phyloP scores from a whole-genome alignment of 1,140 invertebrate species.

The Halictus rubicundus region DNA sequence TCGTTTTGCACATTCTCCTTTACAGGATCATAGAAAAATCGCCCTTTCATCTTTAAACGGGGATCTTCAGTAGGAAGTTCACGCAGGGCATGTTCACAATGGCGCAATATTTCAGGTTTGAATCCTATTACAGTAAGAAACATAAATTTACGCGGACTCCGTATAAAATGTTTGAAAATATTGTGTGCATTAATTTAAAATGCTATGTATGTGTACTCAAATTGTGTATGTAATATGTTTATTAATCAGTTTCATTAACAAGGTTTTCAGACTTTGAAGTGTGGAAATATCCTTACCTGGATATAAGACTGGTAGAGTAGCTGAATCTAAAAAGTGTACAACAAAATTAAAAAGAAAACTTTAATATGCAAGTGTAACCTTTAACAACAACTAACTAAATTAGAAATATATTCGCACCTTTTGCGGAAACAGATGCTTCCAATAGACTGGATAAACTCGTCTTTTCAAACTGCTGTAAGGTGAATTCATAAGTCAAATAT shows the following conservation, averaged over 20 bases:
- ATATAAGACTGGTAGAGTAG: constrained; percentile 70
- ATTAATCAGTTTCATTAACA: not conserved
- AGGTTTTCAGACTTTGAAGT: not conserved
- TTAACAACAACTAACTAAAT: constrained; percentile 21
- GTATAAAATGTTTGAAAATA: not conserved
- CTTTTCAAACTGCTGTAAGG: constrained; percentile 78
- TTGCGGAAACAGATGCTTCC: constrained; percentile 78
- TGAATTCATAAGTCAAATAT: constrained; percentile 49
- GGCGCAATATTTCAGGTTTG: constrained; percentile 76
- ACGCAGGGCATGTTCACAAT: constrained; percentile 75
- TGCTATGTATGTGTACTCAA: not conserved
- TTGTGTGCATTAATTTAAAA: constrained; percentile 15
- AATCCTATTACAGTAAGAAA: constrained; percentile 73
- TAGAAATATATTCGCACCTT: constrained; percentile 72
- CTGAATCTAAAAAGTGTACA: constrained; percentile 70
- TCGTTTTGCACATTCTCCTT: constrained; percentile 56
- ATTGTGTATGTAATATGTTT: not conserved
- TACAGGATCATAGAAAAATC: constrained; percentile 76
- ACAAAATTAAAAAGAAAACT: constrained; percentile 20
- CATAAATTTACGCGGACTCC: constrained; percentile 40
- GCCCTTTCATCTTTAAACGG: constrained; percentile 77
- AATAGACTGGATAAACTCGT: constrained; percentile 80
- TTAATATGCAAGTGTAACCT: constrained; percentile 1
- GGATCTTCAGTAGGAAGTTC: constrained; percentile 76
- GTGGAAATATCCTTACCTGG: constrained; percentile 73